Base-by-base conservation (phyloP, 2,888 invertebrate genomes). In the Clepsis dumicolana region DNA sequence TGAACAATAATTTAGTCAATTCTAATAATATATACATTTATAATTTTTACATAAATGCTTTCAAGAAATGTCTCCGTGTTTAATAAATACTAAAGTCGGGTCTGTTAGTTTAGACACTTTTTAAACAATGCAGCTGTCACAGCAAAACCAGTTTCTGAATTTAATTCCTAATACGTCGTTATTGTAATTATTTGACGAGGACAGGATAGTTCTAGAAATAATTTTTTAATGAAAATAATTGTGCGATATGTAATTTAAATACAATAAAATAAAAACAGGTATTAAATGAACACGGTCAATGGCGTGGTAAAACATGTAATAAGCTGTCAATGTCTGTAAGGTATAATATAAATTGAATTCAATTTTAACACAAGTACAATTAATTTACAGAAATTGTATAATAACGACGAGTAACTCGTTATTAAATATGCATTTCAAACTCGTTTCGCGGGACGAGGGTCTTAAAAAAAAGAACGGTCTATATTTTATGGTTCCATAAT, bases 331-430 rank as follows among this genome's bases (percentile, higher is more conserved):
- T 71, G 72, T 66, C 72, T 25, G n/a, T 48, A 54, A 64, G 53
- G 74, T 70, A 70, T 77, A 79, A 44, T 44, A 44, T 44, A 76
- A 74, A 73, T 73, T 72, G n/a, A 60, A 75, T 71, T 64, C 66
- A 70, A 74, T 72, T 74, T 65, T 71, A 64, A 72, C 73, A 72
- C 74, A 75, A 72, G 73, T 67, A 64, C 67, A 70, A 65, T 72
- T 69, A 71, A 69, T 64, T 35, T 41, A 56, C 35, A 64, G 64
- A 60, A 64, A 66, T 48, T 71, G 60, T 65, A 41, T 60, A 65
- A 65, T 71, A 57, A 69, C 54, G 48, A 32, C 38, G 21, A 41
- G 53, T 29, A 21, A 41, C 8, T 57, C 48, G 48, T 38, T 25
- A 12, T 64, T 24, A 25, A 53, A 62, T 52, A 25, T 57, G 35